A percentile compares a stretch with the other conserved stretches of the same genome.
phyloP scores from a whole-genome alignment of 2,113 vertebrate species.

The Emberiza fucata region DNA sequence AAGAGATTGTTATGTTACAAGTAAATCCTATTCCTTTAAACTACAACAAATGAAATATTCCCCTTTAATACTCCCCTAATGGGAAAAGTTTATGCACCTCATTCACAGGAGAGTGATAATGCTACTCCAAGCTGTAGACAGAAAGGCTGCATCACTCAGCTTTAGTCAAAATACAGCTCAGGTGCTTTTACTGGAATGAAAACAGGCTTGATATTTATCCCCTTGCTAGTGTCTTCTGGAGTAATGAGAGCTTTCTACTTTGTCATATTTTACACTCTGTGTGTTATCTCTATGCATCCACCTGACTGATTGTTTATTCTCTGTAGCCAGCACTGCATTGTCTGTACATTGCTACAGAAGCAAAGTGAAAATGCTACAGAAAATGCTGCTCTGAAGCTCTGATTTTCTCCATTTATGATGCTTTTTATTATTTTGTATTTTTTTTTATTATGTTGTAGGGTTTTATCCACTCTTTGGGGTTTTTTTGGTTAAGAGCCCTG shows the following conservation, averaged over 20 bases:
- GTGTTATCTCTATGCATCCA: not conserved
- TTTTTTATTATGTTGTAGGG: not conserved
- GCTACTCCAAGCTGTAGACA: not conserved
- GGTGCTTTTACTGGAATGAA: not conserved
- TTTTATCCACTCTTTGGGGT: not conserved
- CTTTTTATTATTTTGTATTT: not conserved
- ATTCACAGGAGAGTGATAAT: not conserved
- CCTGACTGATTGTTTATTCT: not conserved
- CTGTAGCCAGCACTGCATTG: rapidly evolving
- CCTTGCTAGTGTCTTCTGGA: not conserved
- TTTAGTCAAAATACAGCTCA: not conserved
- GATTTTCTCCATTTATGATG: not conserved
- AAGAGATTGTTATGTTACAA: not conserved
- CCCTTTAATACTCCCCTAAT: not conserved
- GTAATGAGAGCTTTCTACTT: not conserved
- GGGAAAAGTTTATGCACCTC: not conserved
- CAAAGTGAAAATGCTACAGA: not conserved
- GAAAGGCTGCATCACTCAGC: not conserved
- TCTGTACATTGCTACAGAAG: not conserved
- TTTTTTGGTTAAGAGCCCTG: not conserved
- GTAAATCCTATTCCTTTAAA: not conserved
- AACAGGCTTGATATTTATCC: not conserved
- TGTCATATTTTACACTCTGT: not conserved
- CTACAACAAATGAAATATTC: not conserved
- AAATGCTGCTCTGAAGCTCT: not conserved